phyloP scores from a whole-genome alignment of 2,113 vertebrate genomes.

The Otocyon megalotis region DNA sequence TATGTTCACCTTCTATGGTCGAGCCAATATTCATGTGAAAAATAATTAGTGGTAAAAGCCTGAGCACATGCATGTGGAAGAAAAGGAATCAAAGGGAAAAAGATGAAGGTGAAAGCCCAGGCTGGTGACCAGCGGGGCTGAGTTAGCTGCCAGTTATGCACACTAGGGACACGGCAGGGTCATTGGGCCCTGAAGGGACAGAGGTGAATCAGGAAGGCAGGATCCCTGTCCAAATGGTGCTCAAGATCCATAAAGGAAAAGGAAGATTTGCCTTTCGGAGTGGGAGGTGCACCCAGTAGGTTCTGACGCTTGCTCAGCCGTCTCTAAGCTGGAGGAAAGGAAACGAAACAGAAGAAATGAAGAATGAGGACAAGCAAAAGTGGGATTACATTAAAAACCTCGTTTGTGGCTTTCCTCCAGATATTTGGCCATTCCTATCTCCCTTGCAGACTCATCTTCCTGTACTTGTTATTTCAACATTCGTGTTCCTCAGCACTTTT shows the following conservation, averaged over 20 bases:
- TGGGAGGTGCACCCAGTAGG: not conserved
- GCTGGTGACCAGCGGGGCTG: no score
- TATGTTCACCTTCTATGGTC: not conserved
- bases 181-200: not conserved
- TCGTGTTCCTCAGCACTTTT: not conserved
- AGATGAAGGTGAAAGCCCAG: not conserved
- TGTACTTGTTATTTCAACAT: not conserved
- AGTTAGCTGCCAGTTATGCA: not conserved
- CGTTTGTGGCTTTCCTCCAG: not conserved
- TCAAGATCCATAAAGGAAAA: not conserved
- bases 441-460: not conserved
- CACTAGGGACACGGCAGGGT: not conserved
- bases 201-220: not conserved
- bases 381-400: not conserved
- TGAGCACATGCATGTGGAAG: not conserved
- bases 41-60: not conserved
- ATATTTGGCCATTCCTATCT: not conserved
- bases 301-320: not conserved
- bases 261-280: not conserved
- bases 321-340: constrained; percentile 6
- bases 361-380: not conserved
- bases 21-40: not conserved
- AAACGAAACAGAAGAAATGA: not conserved
- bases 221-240: not conserved
- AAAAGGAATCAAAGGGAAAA: constrained; percentile 13